Conservation (phyloP, 2,888 invertebrate genomes). For the Empis livida region DNA sequence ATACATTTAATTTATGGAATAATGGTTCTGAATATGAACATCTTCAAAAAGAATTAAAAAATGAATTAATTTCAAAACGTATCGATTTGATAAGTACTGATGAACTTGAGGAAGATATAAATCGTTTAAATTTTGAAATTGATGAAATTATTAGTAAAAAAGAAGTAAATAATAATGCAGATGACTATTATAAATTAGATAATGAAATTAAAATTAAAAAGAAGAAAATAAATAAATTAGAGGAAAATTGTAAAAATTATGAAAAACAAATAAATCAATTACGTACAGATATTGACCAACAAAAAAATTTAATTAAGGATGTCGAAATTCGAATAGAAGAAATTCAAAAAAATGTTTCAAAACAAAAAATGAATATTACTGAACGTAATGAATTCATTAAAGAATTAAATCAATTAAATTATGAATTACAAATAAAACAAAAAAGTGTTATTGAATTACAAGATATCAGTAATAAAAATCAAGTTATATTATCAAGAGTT, state of each 20-base stretch:
- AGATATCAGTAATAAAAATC: conserved; percentile 8
- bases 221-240: conserved; percentile 7
- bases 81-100: conserved; percentile 14
- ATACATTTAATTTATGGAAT: conserved; percentile 10
- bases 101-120: conserved; percentile 17
- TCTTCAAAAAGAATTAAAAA: conserved; percentile 18
- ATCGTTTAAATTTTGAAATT: conserved; percentile 11
- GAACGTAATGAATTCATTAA: conserved; percentile 20
- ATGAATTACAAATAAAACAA: conserved; percentile 6
- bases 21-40: conserved; percentile 16
- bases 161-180: conserved; percentile 12
- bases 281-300: background rate
- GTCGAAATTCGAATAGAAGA: background rate
- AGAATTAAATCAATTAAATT: conserved; percentile 14
- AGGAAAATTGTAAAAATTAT: conserved; percentile 5
- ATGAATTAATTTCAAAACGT: conserved; percentile 19
- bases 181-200: conserved; percentile 16
- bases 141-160: conserved; percentile 14
- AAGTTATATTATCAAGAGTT: conserved; percentile 10
- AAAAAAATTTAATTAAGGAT: conserved; percentile 4
- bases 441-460: conserved; percentile 6
- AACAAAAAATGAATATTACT: conserved; percentile 13
- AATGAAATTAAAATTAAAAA: conserved; percentile 16
- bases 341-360: conserved; percentile 13
- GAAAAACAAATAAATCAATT: conserved; percentile 8